Evolutionary conservation across 2,888 invertebrate genomes (phyloP), one percentile per base, ranked within the genome.

Genomic region (Troides helena): DNA sequence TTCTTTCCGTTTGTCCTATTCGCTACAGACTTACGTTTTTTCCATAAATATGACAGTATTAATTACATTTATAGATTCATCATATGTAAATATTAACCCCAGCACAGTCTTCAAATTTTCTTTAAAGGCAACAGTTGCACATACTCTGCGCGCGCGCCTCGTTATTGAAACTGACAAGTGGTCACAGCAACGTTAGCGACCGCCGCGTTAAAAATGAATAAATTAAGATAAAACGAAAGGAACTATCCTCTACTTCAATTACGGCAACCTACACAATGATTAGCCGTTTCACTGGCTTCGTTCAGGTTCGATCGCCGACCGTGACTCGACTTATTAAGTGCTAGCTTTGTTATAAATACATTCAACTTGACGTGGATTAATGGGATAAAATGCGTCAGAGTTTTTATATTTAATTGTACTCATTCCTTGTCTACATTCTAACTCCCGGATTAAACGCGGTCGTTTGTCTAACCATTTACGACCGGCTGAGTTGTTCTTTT

Each of bases 121-220:
- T 17, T 50, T 50, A 64, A 59, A 17, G 59, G 23, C 74, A 84
- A 81, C 84, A 85, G 85, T 84, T 88, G 85, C 81, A 81, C 79
- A 81, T 80, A 80, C 82, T 82, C 81, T 80, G 81, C 79, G 75
- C 74, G 78, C 81, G 79, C 81, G 80, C 78, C 87, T 86, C 78
- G 84, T 90, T 89, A 90, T 89, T 86, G 85, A 85, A 88, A 82
- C 82, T 89, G 90, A 90, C 90, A 89, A 85, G 85, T 79, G 85
- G 88, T 90, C 90, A 92, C 85, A 90, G 90, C 90, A 90, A 86
- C 88, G 88, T 90, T 88, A 90, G 85, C 85, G 81, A 85, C 85
- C 81, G 82, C 80, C 80, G 79, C 80, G 80, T 80, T 87, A 79
- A 76, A 82, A 89, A 86, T 86, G 90, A 89, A 90, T 92, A 90